Conservation (phyloP, 2,113 vertebrate species). For the Prionailurus bengalensis region DNA sequence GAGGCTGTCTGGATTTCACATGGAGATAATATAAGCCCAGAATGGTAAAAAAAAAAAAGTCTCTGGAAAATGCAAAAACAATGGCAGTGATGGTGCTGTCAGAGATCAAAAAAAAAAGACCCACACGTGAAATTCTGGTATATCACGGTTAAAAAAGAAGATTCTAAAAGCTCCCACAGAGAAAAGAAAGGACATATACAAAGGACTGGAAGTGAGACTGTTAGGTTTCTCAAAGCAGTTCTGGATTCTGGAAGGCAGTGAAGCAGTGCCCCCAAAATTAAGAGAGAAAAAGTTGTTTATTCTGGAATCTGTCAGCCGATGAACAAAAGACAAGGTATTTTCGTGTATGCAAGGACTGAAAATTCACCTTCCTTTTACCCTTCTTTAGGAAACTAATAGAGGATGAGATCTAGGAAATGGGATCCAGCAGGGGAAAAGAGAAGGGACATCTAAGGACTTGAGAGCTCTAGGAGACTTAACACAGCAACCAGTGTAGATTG, state of each 20-base stretch:
- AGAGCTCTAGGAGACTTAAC: neutral
- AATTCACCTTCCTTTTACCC: neutral
- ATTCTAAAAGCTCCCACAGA: conserved; percentile 44
- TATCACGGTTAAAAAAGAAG: neutral
- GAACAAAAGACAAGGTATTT: neutral
- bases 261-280: neutral
- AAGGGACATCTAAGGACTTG: neutral
- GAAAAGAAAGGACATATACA: neutral
- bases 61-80: neutral
- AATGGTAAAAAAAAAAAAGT: neutral
- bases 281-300: neutral
- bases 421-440: neutral
- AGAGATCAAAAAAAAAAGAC: neutral
- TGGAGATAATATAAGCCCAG: neutral
- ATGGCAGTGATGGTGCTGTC: neutral
- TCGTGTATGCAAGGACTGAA: neutral
- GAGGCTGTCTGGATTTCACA: neutral
- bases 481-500: neutral
- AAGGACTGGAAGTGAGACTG: conserved; percentile 6
- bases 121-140: neutral
- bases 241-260: conserved; percentile 52
- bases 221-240: neutral
- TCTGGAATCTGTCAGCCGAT: neutral
- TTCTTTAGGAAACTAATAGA: conserved; percentile 14
- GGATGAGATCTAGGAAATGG: neutral